Percentiles rank a stretch among this genome's conserved stretches.
Conservation (phyloP, 2,888 invertebrate genomes). For the Euclidia mi region DNA sequence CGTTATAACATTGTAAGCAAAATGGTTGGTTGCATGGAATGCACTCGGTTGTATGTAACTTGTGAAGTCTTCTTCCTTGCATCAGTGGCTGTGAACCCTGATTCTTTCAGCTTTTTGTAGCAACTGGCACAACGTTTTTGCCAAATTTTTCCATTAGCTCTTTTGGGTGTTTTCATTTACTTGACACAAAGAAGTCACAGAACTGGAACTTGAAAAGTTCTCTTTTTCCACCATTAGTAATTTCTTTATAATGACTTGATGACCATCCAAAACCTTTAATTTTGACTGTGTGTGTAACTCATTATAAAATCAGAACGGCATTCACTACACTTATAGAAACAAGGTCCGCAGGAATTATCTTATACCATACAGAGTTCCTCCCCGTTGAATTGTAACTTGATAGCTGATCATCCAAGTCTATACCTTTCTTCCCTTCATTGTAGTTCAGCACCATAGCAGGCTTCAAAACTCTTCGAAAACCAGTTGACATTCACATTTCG, state of each 20-base stretch:
- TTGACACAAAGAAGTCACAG: conserved; percentile 21
- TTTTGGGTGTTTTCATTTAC: conserved; percentile 29
- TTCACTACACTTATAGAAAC: conserved; percentile 10
- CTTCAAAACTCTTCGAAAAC: conserved; percentile 11
- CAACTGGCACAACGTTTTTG: conserved; percentile 19
- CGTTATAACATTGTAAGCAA: conserved; percentile 29
- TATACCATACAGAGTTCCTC: conserved; percentile 11
- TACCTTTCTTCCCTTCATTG: conserved; percentile 30
- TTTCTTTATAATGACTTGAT: conserved; percentile 9
- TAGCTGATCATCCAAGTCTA: conserved; percentile 12
- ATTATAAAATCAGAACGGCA: conserved; percentile 9
- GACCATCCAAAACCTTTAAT: conserved; percentile 11
- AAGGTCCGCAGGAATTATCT: conserved; percentile 24
- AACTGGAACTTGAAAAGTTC: conserved; percentile 7
- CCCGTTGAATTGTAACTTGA: no score
- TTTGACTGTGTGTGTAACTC: conserved; percentile 12
- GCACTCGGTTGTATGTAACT: conserved; percentile 25
- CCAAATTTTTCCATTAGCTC: conserved; percentile 31
- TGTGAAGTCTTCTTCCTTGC: conserved; percentile 29
- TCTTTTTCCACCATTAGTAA: conserved; percentile 10
- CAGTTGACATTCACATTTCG: conserved; percentile 12
- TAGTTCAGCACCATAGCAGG: conserved; percentile 17
- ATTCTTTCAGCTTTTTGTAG: conserved; percentile 18
- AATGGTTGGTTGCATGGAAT: conserved; percentile 26
- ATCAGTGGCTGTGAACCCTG: conserved; percentile 12